A percentile compares a stretch with the other conserved stretches of the same genome.
These are phyloP conservation scores for Phrixothrix hirtus DNA, from an alignment of 2,888 invertebrate genomes.

Conservation along the genomic window DNA sequence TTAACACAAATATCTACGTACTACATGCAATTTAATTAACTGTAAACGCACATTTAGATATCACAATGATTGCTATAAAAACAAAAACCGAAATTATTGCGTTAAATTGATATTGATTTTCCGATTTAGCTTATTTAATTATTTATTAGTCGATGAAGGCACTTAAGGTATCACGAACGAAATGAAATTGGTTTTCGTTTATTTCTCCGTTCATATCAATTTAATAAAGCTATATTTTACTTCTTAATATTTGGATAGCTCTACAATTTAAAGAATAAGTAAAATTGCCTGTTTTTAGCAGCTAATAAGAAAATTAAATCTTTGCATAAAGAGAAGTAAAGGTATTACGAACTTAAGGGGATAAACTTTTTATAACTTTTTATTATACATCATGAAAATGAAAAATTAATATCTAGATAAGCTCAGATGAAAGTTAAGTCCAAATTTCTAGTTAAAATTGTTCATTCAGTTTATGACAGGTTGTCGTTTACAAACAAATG, in stretches of 20 bases:
- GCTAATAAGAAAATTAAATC: no score
- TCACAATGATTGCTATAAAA: no score
- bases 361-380: constrained; percentile 3
- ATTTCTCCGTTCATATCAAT: constrained; percentile 1
- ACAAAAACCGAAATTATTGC: no score
- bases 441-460: constrained; percentile 20
- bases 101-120: no score
- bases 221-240: constrained; percentile 1
- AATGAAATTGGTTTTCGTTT: constrained; percentile 12
- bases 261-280: no score
- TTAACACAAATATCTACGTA: no score
- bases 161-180: constrained; percentile 8
- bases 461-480: constrained; percentile 22
- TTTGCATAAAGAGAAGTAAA: no score
- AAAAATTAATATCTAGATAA: constrained; percentile 20
- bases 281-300: no score
- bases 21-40: no score
- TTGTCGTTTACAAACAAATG: constrained; percentile 26
- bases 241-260: not conserved
- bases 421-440: constrained; percentile 16
- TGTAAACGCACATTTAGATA: no score
- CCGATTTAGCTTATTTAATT: not conserved
- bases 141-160: not conserved
- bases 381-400: constrained; percentile 3
- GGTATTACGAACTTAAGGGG: not conserved